Evolutionary conservation across 2,113 vertebrate genomes (phyloP), one percentile per base, ranked within the genome.

Genomic region (Geococcyx californianus): DNA sequence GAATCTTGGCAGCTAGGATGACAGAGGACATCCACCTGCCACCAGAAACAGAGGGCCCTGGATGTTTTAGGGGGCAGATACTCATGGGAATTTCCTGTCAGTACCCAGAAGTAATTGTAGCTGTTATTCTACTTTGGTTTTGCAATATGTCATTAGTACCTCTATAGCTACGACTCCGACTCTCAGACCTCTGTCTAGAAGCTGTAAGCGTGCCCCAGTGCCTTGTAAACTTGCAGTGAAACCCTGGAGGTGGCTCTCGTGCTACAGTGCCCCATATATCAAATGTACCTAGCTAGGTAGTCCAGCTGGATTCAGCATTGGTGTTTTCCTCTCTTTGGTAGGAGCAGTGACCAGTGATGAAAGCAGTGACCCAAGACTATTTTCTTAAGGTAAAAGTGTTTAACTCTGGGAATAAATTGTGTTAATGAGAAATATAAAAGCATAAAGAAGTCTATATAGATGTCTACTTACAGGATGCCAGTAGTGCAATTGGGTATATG

Each of bases 51-150:
- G 28, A 73, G 38, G 13, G 25, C 11, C 21, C 23, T 24, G 42
- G 25, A 10, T 5, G 0, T 1, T 51, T 59, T 7, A 68, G 40
- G 29, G 40, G 33, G 24, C 38, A 79, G 49, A 64, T 14, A 33
- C 28, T 58, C 40, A 16, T 6, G 16, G 17, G 26, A 16, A 44
- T 52, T 55, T 55, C 70, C 52, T 19, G 44, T 16, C 0, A 0
- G 4, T 18, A 16, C 59, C 36, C 14, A 51, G 73, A 66, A 62
- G 8, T 31, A 76, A 77, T 16, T 21, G 74, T 9, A 84, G 42
- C 3, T 70, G 77, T 66, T 47, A 34, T 17, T 17, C 17, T 33
- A 28, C 16, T 3, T 51, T 51, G 17, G 2, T 33, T 75, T 64
- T 82, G 52, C 34, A 75, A 25, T 21, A 18, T 14, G 31, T 63